Evolutionary conservation across 2,797 vertebrate genomes (phyloP), one percentile per base, ranked within the genome.

Genomic region (Eospalax fontanierii): DNA sequence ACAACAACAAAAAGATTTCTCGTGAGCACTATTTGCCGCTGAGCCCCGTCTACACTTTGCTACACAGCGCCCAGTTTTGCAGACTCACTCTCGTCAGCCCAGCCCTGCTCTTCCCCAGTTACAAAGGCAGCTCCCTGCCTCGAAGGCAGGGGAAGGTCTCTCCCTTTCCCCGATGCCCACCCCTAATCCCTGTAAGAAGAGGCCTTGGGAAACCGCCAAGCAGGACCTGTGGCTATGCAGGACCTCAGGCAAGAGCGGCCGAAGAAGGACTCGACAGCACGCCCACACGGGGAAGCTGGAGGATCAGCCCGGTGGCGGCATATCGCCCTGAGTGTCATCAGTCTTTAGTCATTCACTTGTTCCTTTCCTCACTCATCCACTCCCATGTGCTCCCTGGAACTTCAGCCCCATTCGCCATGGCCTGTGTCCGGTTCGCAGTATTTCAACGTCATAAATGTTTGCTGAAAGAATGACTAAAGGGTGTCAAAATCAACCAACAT

Each of bases 71-170:
- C 35, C 2, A 0, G 0, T 4, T 9, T 35, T 16, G 61, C 21
- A 19, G 19, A 1, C 11, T 35, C 0, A 0, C 71, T 5, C 2
- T 26, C 2, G n/a, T 61, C 63, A 15, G 74, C 12, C 75, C 8
- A 1, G 38, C n/a, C 8, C 82, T 16, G 4, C 78, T 12, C 74
- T 68, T 57, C 57, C 15, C 26, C 30, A 6, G 71, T 54, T 14
- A 54, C 9, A 54, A 54, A 54, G 50, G 50, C 0, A 61, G 30
- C 30, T 66, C 57, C 26, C 11, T 35, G 46, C 9, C n/a, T 0
- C 8, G 2, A n/a, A n/a, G n/a, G 28, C 7, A n/a, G 0, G n/a
- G 1, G n/a, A 46, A 30, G 0, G 4, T 46, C 43, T 4, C 0
- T 0, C 8, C 22, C 12, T 0, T 22, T 7, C 59, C 40, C 35